Evolutionary conservation across 2,888 invertebrate species (phyloP).

Genomic region (Andrena trimmerana): DNA sequence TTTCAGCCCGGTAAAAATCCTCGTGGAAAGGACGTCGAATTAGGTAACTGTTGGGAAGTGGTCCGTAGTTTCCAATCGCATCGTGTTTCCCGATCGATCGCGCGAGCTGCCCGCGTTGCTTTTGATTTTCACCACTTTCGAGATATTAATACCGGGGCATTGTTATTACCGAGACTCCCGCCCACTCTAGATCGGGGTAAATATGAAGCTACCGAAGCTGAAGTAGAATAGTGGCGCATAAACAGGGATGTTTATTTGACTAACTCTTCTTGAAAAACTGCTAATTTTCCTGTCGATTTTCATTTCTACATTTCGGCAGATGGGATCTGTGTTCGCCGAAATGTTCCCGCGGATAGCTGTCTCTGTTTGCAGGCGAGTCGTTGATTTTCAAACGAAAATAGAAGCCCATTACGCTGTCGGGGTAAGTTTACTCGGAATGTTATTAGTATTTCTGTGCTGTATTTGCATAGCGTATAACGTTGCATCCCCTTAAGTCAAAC

Average conservation of each 20-base stretch:
- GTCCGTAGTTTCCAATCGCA: no score
- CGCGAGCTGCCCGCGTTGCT: background rate
- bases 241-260: no score
- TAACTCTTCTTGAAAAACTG: no score
- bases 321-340: background rate
- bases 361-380: background rate
- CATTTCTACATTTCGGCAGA: background rate
- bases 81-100: background rate
- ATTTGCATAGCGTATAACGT: conserved; percentile 19
- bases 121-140: conserved; percentile 20
- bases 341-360: background rate
- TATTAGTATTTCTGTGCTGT: conserved; percentile 27
- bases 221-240: background rate
- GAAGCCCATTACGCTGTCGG: background rate
- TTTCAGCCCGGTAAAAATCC: background rate
- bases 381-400: conserved; percentile 1
- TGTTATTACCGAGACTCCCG: background rate
- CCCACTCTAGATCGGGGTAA: background rate
- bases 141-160: conserved; percentile 14
- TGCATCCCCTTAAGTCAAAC: conserved; percentile 26
- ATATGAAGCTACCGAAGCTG: conserved; percentile 20
- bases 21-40: background rate
- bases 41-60: background rate
- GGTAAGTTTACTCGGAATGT: background rate
- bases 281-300: background rate